These are phyloP conservation scores for Ceratoteleas bidentatus DNA, from an alignment of 1,140 invertebrate genomes.

Conservation along the genomic window DNA sequence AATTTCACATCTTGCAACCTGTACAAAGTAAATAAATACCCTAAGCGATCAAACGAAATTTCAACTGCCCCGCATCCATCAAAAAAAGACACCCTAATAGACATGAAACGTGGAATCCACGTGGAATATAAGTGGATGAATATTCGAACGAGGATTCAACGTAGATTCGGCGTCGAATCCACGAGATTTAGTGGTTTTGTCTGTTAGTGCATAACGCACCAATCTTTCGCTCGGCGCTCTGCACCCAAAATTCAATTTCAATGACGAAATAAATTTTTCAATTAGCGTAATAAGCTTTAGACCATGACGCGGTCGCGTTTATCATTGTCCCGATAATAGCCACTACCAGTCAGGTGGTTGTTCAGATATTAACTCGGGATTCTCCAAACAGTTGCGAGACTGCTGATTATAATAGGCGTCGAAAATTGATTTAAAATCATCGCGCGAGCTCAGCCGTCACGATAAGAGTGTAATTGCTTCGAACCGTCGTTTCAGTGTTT, in stretches of 20 bases:
- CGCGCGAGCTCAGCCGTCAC: constrained; percentile 7
- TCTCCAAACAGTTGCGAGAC: constrained; percentile 14
- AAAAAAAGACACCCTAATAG: too few relatives aligned
- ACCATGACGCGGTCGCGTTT: constrained; percentile 18
- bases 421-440: constrained; percentile 37
- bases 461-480: not conserved
- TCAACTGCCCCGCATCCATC: too few relatives aligned
- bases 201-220: too few relatives aligned
- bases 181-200: too few relatives aligned
- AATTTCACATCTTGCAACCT: too few relatives aligned
- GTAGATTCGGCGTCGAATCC: too few relatives aligned
- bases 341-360: constrained; percentile 36
- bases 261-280: not conserved
- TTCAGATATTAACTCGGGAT: constrained; percentile 32
- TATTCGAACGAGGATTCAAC: too few relatives aligned
- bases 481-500: not conserved
- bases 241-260: constrained; percentile 14
- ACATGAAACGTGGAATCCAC: too few relatives aligned
- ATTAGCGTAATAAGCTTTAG: constrained; percentile 9
- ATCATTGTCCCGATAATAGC: constrained; percentile 24
- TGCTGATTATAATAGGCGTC: constrained; percentile 24
- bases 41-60: too few relatives aligned
- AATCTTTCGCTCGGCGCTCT: too few relatives aligned
- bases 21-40: too few relatives aligned
- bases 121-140: too few relatives aligned